Evolutionary conservation across 2,113 vertebrate genomes (phyloP), one percentile per base, ranked within the genome.

Genomic region (Theristicus caerulescens): DNA sequence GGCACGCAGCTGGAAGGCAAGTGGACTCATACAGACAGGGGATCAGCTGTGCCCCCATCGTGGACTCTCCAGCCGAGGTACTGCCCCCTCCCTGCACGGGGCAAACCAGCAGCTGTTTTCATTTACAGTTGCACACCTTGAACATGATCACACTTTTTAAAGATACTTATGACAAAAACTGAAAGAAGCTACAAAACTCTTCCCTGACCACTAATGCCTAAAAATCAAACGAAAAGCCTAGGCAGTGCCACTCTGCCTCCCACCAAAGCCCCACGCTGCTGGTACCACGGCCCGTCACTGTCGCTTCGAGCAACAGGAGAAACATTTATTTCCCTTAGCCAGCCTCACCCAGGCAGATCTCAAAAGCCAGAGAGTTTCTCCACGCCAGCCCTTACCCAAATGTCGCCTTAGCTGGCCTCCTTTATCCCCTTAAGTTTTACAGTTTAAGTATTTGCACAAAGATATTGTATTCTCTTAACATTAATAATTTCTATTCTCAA

Each of bases 71-170:
- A 57, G 24, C 13, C 70, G 27, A 62, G 36, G 40, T 24, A 34
- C n/a, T 6, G 3, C 34, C 8, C 29, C 7, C 57, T 58, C 20
- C 16, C 59, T 34, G 10, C 0, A 0, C 42, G 13, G 24, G 12
- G 22, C 59, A 85, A 27, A 59, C 1, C n/a, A n/a, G 18, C 10
- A 29, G 19, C 40, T 81, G 24, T 57, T 49, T 54, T 52, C 27
- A 54, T 44, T 36, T 42, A 20, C 7, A 49, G 54, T 4, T 18
- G 15, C 22, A 52, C 32, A 62, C 38, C 18, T 29, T 34, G 11
- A 82, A 62, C 13, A 16, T 13, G 9, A 29, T 2, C 17, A 27
- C 12, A 14, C 20, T 34, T 59, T 6, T 26, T 2, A 13, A 54
- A 59, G 61, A 26, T 4, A 15, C 7, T 61, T 34, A 62, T 7